Base-by-base conservation (phyloP, 2,888 invertebrate genomes). In the Allacma fusca region DNA sequence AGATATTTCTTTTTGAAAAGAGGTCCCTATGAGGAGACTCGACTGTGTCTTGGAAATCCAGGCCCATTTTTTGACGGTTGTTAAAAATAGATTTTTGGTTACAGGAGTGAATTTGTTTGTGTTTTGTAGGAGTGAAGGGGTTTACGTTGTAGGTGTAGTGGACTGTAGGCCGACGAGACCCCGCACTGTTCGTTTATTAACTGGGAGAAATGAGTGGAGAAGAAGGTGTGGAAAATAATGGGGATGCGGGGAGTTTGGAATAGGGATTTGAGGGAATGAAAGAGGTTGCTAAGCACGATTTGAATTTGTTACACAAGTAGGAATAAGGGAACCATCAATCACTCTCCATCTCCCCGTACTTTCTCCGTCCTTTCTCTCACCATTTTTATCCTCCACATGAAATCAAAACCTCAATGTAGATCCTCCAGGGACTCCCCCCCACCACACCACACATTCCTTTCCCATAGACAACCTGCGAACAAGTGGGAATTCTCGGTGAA, bases 311-410 rank as follows among this genome's bases (percentile, higher is more conserved):
- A 28, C n/a, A 69, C 26, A 34, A 69, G 29, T 4, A 68, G 68
- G 43, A n/a, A 62, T 57, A 67, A 75, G 75, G 75, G 68, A 75
- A 57, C 50, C 75, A 75, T 75, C 75, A 75, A 75, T 75, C 75
- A 75, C 68, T 12, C 68, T 68, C 50, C 24, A 40, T 24, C 23
- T 50, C 12, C 59, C 23, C 23, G 19, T 50, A 43, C 59, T 64
- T 64, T n/a, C 40, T 64, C 28, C 59, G 19, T 50, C 44, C n/a
- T 4, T 40, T 64, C 24, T 69, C 24, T 69, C 24, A 2, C 69
- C 69, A 40, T 69, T 69, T 40, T 43, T 69, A n/a, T n/a, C n/a
- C 43, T 43, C 69, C 23, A 28, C 26, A 29, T 67, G 67, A 43
- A 69, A 62, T 62, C 62, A 62, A 62, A 62, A 62, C 23, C 62